Percentiles rank a stretch among this genome's conserved stretches.
phyloP scores from a whole-genome alignment of 2,113 vertebrate genomes.

The Melanerpes aurifrons region DNA sequence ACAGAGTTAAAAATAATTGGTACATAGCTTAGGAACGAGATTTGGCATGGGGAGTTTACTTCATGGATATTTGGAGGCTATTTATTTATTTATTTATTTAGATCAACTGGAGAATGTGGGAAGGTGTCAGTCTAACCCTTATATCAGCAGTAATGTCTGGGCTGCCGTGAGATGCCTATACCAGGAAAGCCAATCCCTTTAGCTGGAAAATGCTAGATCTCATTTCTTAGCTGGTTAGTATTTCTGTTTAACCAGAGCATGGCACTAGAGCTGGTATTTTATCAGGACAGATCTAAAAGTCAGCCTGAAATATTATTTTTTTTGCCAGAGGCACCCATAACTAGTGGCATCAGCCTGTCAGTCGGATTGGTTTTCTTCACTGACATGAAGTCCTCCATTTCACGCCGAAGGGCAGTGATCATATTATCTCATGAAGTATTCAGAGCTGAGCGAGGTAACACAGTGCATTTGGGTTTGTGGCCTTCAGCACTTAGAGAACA shows the following conservation, averaged over 20 bases:
- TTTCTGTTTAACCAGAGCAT: neutral
- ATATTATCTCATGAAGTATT: neutral
- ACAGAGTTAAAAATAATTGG: neutral
- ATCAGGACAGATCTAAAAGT: neutral
- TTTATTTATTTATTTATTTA: conserved; percentile 8
- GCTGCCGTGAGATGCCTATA: neutral
- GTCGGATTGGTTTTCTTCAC: neutral
- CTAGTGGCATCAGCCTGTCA: neutral
- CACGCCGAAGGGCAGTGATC: neutral
- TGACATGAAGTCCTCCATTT: neutral
- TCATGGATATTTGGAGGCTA: neutral
- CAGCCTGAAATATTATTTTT: neutral
- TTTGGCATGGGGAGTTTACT: neutral
- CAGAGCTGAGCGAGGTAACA: neutral
- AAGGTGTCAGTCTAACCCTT: neutral
- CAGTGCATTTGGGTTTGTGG: neutral
- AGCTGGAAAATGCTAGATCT: neutral
- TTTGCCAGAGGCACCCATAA: conserved; percentile 4
- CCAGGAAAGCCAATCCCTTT: neutral
- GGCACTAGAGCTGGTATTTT: neutral
- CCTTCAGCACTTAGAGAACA: neutral
- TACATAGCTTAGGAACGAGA: neutral
- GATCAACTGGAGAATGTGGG: neutral
- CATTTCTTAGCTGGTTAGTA: neutral
- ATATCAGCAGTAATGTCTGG: neutral